Percentiles rank a stretch among this genome's conserved stretches.
Conservation (phyloP, 2,888 invertebrate genomes). For the Diaphora mendica region DNA sequence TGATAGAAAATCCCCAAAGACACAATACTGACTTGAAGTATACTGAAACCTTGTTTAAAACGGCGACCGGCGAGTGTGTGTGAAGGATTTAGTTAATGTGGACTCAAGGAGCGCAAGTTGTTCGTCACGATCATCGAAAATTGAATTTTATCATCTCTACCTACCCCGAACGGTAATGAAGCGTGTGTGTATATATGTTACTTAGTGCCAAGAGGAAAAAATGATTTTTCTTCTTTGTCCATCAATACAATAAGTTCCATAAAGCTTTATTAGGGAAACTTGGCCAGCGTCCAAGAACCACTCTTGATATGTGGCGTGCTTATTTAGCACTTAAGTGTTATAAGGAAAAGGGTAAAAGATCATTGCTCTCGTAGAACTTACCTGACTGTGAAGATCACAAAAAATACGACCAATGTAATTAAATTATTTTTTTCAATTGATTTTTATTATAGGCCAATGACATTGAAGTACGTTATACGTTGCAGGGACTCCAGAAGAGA, state of each 20-base stretch:
- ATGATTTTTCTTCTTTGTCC: neutral
- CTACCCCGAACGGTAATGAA: no score
- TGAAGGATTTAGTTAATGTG: no score
- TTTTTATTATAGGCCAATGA: neutral
- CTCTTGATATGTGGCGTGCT: neutral
- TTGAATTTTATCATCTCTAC: no score
- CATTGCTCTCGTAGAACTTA: neutral
- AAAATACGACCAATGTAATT: neutral
- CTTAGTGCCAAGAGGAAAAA: neutral
- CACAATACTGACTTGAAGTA: no score
- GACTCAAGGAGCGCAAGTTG: no score
- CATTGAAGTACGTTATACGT: neutral
- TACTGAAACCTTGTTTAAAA: no score
- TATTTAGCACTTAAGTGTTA: neutral
- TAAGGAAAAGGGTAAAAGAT: neutral
- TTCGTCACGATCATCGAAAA: no score
- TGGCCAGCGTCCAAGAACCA: neutral
- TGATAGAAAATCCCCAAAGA: no score
- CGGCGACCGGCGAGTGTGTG: no score
- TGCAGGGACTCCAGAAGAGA: no score
- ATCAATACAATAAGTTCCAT: neutral
- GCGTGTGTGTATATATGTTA: no score
- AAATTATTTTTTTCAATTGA: neutral
- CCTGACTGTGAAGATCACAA: neutral
- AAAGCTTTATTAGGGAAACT: neutral